These are phyloP conservation scores for Dicyrtomina minuta DNA, from an alignment of 2,888 invertebrate species.

Conservation along the genomic window DNA sequence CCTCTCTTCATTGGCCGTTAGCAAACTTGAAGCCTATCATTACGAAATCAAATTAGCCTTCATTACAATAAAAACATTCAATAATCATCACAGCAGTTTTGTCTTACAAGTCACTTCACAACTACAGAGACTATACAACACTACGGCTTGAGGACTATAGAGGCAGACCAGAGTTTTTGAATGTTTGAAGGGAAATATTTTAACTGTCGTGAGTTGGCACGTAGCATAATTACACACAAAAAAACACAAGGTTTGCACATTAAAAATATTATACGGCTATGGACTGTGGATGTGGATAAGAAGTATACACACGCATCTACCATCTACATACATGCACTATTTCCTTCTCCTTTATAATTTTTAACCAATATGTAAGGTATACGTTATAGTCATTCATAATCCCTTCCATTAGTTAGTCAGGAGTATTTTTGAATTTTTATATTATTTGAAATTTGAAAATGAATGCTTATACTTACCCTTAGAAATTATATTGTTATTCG, in stretches of 20 bases:
- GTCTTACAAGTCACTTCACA: not conserved
- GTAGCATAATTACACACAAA: not conserved
- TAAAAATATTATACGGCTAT: too few relatives aligned
- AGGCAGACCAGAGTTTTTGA: not conserved
- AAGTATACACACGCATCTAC: too few relatives aligned
- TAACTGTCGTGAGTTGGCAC: not conserved
- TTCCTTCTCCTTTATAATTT: too few relatives aligned
- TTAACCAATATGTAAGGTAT: too few relatives aligned
- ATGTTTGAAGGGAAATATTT: not conserved
- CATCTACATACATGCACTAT: too few relatives aligned
- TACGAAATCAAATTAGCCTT: conserved; percentile 28
- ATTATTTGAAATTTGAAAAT: too few relatives aligned
- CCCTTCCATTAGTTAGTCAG: too few relatives aligned
- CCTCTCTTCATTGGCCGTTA: conserved; percentile 9
- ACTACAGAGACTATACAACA: not conserved
- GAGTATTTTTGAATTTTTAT: too few relatives aligned
- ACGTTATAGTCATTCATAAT: too few relatives aligned
- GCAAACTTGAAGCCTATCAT: conserved; percentile 20
- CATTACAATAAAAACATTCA: conserved; percentile 28
- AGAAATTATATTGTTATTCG: too few relatives aligned
- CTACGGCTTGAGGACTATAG: not conserved
- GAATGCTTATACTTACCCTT: too few relatives aligned
- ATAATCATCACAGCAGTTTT: conserved; percentile 19
- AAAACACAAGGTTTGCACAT: too few relatives aligned
- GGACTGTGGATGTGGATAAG: not conserved